phyloP scores from a whole-genome alignment of 2,888 invertebrate species.

The Limnephilus auricula region DNA sequence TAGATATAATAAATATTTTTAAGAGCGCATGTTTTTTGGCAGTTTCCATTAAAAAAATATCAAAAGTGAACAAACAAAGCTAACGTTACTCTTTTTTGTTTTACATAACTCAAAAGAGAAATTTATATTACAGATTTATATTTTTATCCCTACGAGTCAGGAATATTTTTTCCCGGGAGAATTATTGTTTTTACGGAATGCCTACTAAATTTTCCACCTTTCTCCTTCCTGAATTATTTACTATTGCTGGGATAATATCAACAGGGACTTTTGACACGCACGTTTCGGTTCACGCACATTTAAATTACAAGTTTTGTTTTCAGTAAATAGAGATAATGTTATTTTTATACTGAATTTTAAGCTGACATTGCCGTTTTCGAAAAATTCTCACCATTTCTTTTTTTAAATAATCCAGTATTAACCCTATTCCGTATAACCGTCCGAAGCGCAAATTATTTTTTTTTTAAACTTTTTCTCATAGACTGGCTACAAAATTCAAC shows the following conservation, averaged over 20 bases:
- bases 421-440: too few species aligned
- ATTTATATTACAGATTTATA: slow-evolving; percentile 48
- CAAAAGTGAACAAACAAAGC: slow-evolving; percentile 17
- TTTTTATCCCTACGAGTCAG: slow-evolving; percentile 17
- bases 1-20: not conserved
- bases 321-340: slow-evolving; percentile 24
- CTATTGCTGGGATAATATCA: slow-evolving; percentile 53
- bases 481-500: too few species aligned
- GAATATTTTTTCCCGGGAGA: slow-evolving; percentile 40
- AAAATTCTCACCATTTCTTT: too few species aligned
- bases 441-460: too few species aligned
- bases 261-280: slow-evolving; percentile 58
- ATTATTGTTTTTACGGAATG: slow-evolving; percentile 32
- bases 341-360: not conserved
- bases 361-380: not conserved
- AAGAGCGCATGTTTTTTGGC: not conserved
- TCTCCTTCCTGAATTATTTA: slow-evolving; percentile 45
- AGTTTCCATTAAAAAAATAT: slow-evolving; percentile 3
- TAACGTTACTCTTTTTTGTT: slow-evolving; percentile 14
- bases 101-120: slow-evolving; percentile 15
- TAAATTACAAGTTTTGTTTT: slow-evolving; percentile 33
- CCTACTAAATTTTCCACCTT: slow-evolving; percentile 42
- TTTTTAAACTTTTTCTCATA: too few species aligned
- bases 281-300: slow-evolving; percentile 60
- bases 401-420: too few species aligned